phyloP scores from a whole-genome alignment of 1,140 invertebrate species.

The Ooceraea biroi region DNA sequence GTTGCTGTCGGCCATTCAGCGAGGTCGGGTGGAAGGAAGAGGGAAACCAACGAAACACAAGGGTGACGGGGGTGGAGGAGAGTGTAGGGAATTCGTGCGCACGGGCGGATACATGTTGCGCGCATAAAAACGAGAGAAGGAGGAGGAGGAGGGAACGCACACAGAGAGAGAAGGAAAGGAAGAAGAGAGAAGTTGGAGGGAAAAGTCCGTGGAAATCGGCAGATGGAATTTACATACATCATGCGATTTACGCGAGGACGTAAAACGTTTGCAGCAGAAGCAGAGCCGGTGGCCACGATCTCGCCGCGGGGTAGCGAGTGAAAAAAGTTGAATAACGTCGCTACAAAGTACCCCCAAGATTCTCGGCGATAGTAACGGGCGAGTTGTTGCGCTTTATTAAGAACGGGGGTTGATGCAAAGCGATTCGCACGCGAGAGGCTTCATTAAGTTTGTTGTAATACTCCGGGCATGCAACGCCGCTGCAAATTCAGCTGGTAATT shows the following conservation, averaged over 20 bases:
- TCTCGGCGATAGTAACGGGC: conserved; percentile 54
- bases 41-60: conserved; percentile 44
- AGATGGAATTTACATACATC: conserved; percentile 60
- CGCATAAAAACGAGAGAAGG: not conserved
- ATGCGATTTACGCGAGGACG: conserved; percentile 51
- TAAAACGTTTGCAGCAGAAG: conserved; percentile 50
- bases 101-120: conserved; percentile 37
- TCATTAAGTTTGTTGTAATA: conserved; percentile 58
- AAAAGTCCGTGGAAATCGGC: conserved; percentile 53
- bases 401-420: conserved; percentile 44
- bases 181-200: not conserved
- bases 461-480: conserved; percentile 31
- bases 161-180: not conserved
- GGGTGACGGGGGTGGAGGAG: conserved; percentile 15
- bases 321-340: conserved; percentile 22
- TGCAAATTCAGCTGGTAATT: conserved; percentile 48
- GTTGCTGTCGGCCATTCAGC: conserved; percentile 55
- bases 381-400: conserved; percentile 62
- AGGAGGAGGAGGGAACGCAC: not conserved
- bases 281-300: not conserved
- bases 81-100: conserved; percentile 44
- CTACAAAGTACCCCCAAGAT: conserved; percentile 55
- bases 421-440: conserved; percentile 54
- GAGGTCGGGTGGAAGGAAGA: conserved; percentile 51
- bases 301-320: not conserved